phyloP scores from a whole-genome alignment of 2,888 invertebrate genomes.

The Phanerotoma sp. region DNA sequence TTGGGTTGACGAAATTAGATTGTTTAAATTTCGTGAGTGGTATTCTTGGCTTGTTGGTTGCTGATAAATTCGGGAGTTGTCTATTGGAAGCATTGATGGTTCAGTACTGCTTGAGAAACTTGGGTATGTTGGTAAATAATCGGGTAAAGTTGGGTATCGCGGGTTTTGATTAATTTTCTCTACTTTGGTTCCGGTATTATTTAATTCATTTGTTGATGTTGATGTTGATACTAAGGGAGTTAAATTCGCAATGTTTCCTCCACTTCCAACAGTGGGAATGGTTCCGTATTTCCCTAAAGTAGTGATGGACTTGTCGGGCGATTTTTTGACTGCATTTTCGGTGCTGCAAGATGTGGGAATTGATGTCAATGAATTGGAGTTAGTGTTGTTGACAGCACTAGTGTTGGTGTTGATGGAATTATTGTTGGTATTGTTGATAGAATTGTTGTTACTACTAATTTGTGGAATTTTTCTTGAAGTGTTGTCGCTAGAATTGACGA shows the following conservation, averaged over 20 bases:
- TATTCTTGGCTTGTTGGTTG: neutral
- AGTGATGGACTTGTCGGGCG: no score
- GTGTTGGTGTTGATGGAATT: constrained; percentile 8
- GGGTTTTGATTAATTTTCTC: constrained; percentile 27
- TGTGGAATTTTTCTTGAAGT: no score
- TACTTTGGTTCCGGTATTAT: no score
- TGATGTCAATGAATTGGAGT: no score
- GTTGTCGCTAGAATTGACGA: neutral
- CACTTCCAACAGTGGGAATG: no score
- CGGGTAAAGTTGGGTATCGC: constrained; percentile 38
- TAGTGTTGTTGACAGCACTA: constrained; percentile 4
- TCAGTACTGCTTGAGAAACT: constrained; percentile 24
- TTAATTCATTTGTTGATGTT: constrained; percentile 18
- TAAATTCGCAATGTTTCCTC: no score
- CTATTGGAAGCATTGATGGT: constrained; percentile 16
- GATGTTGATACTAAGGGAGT: no score
- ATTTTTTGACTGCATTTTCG: no score
- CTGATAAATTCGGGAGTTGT: constrained; percentile 17
- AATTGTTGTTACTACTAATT: neutral
- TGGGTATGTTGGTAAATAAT: constrained; percentile 42
- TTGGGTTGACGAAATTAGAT: neutral
- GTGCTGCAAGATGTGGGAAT: no score
- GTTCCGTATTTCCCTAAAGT: no score
- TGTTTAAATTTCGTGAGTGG: neutral
- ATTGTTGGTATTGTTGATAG: constrained; percentile 8